phyloP scores from a whole-genome alignment of 1,140 invertebrate species.

The Papilio xuthus region DNA sequence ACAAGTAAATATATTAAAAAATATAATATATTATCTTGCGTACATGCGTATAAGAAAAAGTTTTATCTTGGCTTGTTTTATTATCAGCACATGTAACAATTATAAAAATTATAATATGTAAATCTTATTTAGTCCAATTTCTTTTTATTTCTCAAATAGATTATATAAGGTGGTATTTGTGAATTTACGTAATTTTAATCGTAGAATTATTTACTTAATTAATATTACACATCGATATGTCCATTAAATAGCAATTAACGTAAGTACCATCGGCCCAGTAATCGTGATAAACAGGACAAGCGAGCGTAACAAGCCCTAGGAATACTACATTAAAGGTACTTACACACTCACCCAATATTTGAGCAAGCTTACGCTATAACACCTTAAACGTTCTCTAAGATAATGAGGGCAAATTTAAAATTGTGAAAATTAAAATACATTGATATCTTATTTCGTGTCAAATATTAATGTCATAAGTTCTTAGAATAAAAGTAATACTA shows the following conservation, averaged over 20 bases:
- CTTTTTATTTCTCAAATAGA: too few species aligned
- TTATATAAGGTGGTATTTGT: too few species aligned
- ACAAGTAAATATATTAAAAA: not conserved
- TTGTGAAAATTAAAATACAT: not conserved
- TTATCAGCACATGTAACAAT: too few species aligned
- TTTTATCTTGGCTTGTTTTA: too few species aligned
- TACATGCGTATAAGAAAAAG: too few species aligned
- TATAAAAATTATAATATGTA: not conserved
- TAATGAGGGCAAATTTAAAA: not conserved
- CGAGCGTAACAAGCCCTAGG: conserved; percentile 30
- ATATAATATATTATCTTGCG: too few species aligned
- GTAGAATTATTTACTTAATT: not conserved
- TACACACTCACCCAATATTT: not conserved
- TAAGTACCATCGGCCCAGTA: conserved; percentile 18
- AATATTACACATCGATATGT: not conserved
- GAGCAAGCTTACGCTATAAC: not conserved
- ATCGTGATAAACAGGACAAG: conserved; percentile 31
- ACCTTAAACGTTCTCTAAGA: not conserved
- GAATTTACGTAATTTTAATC: too few species aligned
- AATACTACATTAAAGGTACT: conserved; percentile 8
- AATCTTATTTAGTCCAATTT: too few species aligned
- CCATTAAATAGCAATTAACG: conserved; percentile 30
- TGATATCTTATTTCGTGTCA: too few species aligned
- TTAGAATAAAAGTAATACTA: too few species aligned
- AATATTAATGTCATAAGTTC: too few species aligned